Evolutionary conservation across 2,797 vertebrate genomes (phyloP), one percentile per base, ranked within the genome.

Genomic region (Sebastes hubbsi): DNA sequence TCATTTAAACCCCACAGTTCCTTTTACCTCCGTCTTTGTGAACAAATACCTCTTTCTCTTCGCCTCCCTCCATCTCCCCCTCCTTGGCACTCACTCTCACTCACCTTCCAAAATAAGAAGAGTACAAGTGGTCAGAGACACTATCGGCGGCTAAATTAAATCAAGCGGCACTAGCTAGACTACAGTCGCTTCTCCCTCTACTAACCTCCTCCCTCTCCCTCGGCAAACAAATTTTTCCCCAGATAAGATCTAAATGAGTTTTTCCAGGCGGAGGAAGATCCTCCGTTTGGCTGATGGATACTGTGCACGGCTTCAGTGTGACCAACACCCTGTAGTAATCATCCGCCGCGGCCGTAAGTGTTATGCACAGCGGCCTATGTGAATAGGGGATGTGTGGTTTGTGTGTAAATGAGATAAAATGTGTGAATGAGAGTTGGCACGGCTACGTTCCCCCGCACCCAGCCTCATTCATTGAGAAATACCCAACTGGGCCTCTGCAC

Each of bases 171-270:
- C 86, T 77, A 84, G 83, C 91, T 83, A 55, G 84, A 90, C 92
- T 90, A 88, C 86, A 91, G 90, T 92, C 92, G 84, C 83, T 83
- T 76, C 91, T 90, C 70, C 84, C 27, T 65, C 83, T n/a, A 49
- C 85, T 72, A 80, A 83, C 85, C 83, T 61, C 81, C 80, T 87
- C 80, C 81, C 74, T 82, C 79, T 89, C 87, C 62, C 85, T 79
- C 87, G 24, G 89, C 88, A 93, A 94, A 95, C 94, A 90, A 92
- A 92, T 94, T 95, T 95, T 94, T 90, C 89, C 91, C 92, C 89
- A 94, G 95, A 95, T 96, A 95, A 92, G 93, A 95, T 96, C 95
- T 96, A 95, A 96, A 96, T 96, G 94, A 95, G 95, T 95, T 95
- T 95, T 95, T 93, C 92, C 91, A 91, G 92, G 93, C 92, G 34